Percentiles rank a stretch among this genome's conserved stretches.
These are phyloP conservation scores for Channa argus DNA, from an alignment of 2,113 vertebrate genomes.

Conservation along the genomic window DNA sequence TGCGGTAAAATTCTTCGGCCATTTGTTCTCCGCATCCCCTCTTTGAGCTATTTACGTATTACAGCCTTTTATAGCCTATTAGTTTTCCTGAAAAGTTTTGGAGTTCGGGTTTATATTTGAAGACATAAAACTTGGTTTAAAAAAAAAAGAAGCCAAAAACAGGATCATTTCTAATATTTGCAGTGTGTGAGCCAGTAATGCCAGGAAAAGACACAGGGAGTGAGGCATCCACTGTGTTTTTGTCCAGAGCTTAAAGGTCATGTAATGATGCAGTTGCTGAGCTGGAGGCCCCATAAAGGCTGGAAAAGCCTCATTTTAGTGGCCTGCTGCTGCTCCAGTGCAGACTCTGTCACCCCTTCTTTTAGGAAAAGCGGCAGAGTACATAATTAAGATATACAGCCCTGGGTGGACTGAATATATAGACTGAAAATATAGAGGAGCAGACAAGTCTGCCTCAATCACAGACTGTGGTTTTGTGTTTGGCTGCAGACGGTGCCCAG, in stretches of 20 bases:
- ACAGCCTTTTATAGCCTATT: constrained; percentile 59
- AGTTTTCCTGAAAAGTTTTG: constrained; percentile 47
- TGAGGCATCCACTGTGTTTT: constrained; percentile 52
- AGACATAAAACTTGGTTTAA: constrained; percentile 18
- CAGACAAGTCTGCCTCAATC: constrained; percentile 78
- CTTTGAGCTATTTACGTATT: constrained; percentile 65
- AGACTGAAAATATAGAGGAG: constrained; percentile 84
- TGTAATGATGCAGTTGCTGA: constrained; percentile 76
- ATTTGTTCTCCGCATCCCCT: constrained; percentile 54
- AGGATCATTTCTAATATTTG: constrained; percentile 40
- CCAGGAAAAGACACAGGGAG: constrained; percentile 45
- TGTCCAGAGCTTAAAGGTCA: constrained; percentile 66
- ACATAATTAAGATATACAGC: constrained; percentile 84
- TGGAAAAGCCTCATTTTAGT: constrained; percentile 77
- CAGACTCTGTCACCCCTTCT: constrained; percentile 57
- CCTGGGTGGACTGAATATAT: constrained; percentile 80
- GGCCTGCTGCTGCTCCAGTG: constrained; percentile 68
- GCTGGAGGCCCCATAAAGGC: constrained; percentile 71
- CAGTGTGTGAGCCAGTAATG: background rate
- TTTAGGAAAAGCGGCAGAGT: constrained; percentile 73
- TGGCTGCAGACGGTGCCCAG: constrained; percentile 70
- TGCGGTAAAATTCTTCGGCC: constrained; percentile 62
- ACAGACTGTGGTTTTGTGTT: constrained; percentile 82
- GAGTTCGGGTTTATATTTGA: constrained; percentile 46
- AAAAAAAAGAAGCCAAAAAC: constrained; percentile 48